Conservation (phyloP, 2,113 vertebrate genomes). For the Motacilla tschutschensis region DNA sequence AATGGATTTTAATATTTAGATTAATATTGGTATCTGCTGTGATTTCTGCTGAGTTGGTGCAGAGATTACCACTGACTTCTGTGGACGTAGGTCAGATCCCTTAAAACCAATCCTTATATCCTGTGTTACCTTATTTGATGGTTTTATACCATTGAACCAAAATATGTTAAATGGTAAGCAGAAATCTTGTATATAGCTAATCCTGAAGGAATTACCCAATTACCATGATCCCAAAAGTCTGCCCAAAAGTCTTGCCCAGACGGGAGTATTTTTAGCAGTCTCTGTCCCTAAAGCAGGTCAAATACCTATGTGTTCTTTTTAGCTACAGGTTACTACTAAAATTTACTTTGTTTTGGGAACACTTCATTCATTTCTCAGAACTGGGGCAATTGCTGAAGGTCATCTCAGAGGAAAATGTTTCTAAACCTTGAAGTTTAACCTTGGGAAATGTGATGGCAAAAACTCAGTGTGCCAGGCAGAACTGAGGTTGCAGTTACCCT, state of each 20-base stretch:
- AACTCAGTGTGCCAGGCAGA: not conserved
- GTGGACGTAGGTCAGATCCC: not conserved
- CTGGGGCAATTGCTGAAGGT: not conserved
- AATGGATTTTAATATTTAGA: conserved; percentile 1
- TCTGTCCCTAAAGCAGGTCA: conserved; percentile 42
- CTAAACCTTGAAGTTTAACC: conserved; percentile 36
- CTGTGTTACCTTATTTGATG: not conserved
- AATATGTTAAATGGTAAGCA: not conserved
- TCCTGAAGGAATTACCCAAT: not conserved
- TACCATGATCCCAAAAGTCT: not conserved
- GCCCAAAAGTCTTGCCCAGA: conserved; percentile 10
- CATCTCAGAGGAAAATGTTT: not conserved
- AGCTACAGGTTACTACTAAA: conserved; percentile 31
- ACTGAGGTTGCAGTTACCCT: not conserved
- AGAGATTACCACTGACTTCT: not conserved
- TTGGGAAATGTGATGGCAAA: not conserved
- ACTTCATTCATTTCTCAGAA: conserved; percentile 44
- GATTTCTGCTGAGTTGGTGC: not conserved
- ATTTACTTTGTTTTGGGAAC: conserved; percentile 44
- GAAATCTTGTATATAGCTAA: not conserved
- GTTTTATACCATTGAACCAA: not conserved
- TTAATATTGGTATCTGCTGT: not conserved
- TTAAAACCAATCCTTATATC: not conserved
- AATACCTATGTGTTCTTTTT: conserved; percentile 9
- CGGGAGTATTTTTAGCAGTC: conserved; percentile 47